Evolutionary conservation across 1,140 invertebrate species (phyloP).

Genomic region (Melitaea cinxia): DNA sequence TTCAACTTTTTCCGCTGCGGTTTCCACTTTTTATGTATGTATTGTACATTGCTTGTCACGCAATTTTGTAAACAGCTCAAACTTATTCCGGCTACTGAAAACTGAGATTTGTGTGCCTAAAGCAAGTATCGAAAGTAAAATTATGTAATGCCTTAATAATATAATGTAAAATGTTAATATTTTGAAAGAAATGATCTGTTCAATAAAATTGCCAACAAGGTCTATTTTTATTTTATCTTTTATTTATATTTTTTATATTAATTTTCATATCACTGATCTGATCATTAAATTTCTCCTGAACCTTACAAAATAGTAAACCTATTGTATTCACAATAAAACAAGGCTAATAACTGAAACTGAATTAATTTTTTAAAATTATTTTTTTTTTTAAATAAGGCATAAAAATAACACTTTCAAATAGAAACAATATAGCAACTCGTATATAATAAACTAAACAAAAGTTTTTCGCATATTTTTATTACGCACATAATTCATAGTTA

Average conservation of each 20-base stretch:
- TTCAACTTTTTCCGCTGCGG: too few species aligned
- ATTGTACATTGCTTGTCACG: too few species aligned
- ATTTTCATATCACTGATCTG: neutral
- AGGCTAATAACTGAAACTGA: too few species aligned
- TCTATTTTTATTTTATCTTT: constrained; percentile 15
- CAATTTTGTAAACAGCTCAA: neutral
- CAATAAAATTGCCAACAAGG: constrained; percentile 18
- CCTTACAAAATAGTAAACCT: too few species aligned
- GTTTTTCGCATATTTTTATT: constrained; percentile 11
- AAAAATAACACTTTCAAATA: too few species aligned
- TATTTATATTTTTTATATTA: neutral
- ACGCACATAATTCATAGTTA: neutral
- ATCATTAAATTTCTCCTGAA: too few species aligned
- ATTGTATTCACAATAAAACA: too few species aligned
- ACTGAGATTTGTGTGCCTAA: constrained; percentile 16
- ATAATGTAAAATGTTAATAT: constrained; percentile 27
- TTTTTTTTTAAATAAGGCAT: too few species aligned
- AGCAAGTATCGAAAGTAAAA: constrained; percentile 1
- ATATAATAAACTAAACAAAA: too few species aligned
- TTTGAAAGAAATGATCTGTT: constrained; percentile 27
- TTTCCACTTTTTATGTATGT: too few species aligned
- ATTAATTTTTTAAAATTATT: too few species aligned
- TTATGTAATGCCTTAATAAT: constrained; percentile 26
- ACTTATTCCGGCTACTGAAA: neutral
- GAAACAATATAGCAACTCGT: too few species aligned